Base-by-base conservation (phyloP, 2,888 invertebrate genomes). In the Drosophila atroscutellata region DNA sequence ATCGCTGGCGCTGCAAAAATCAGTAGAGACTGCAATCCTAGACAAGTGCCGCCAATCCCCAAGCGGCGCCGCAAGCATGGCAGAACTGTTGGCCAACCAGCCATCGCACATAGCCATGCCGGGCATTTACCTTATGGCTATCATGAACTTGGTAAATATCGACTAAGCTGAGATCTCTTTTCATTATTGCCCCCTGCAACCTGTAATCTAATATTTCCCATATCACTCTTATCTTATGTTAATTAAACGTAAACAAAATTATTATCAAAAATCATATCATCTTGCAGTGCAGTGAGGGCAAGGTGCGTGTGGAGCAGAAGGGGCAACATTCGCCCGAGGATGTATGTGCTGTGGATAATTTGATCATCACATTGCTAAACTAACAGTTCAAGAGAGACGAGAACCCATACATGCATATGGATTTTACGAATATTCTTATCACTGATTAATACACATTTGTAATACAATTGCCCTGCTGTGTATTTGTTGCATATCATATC, bases 391-490 rank as follows among this genome's bases (percentile, higher is more conserved):
- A 3, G 5, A 6, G 30, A 49, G 5, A 28, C 28, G 28, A 49
- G 8, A 49, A 18, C 26, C 6, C 7, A 15, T 15, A 8, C 24
- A 6, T 5, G 6, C 15, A 36, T 13, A 24, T 37, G 13, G 11
- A 42, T 42, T 11, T n/a, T 13, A n/a, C 6, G 13, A 32, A 13
- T 47, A 15, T 15, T 26, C 24, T 36, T 37, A 37, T 82, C 79
- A 67, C 69, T 77, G 71, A 71, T 71, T 67, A 68, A 73, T 72
- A 75, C 70, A 82, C 63, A 70, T 72, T 63, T 64, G 11, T 42
- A 13, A 57, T 66, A 64, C 72, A 72, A 58, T 63, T 66, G 61
- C 58, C 68, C 54, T 54, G 54, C 51, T 54, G 26, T 39, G 32
- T 51, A 8, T 30, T 60, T 39, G 24, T 24, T 45, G 5, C 37